A percentile compares a stretch with the other conserved stretches of the same genome.
These are phyloP conservation scores for Thaumatotibia leucotreta DNA, from an alignment of 1,140 invertebrate species.

Conservation along the genomic window DNA sequence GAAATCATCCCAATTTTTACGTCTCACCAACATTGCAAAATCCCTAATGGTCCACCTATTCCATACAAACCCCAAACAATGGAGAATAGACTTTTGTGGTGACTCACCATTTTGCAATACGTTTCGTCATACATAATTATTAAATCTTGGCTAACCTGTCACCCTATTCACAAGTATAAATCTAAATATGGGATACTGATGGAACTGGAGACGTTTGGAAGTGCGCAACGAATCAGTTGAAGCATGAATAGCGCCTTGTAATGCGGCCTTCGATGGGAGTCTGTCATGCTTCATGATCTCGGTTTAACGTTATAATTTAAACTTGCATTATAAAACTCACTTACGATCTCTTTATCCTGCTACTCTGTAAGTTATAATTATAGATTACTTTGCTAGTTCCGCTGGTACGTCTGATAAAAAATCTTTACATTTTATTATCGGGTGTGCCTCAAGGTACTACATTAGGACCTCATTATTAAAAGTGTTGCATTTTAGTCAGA, in stretches of 20 bases:
- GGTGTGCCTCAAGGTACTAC: not conserved
- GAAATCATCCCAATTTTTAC: not conserved
- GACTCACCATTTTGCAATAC: constrained; percentile 3
- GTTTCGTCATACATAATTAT: constrained; percentile 7
- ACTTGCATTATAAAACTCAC: not conserved
- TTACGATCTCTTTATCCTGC: not conserved
- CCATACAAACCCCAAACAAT: not conserved
- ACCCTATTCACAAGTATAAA: not conserved
- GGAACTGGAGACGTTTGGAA: not conserved
- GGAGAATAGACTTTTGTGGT: constrained; percentile 10
- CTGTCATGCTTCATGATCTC: not conserved
- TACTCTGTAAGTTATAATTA: not conserved
- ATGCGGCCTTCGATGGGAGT: not conserved
- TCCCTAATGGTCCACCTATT: not conserved
- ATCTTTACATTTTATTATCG: not conserved
- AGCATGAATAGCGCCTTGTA: not conserved
- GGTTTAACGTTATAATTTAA: not conserved
- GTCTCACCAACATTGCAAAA: not conserved
- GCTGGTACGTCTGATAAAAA: not conserved
- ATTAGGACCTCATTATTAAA: not conserved
- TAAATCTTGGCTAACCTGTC: constrained; percentile 10
- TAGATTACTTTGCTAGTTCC: not conserved
- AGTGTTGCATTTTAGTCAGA: not conserved
- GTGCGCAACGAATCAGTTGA: not conserved
- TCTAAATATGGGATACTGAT: not conserved